Evolutionary conservation across 2,113 vertebrate species (phyloP), one percentile per base, ranked within the genome.

Genomic region (Gorsachius goisagi): DNA sequence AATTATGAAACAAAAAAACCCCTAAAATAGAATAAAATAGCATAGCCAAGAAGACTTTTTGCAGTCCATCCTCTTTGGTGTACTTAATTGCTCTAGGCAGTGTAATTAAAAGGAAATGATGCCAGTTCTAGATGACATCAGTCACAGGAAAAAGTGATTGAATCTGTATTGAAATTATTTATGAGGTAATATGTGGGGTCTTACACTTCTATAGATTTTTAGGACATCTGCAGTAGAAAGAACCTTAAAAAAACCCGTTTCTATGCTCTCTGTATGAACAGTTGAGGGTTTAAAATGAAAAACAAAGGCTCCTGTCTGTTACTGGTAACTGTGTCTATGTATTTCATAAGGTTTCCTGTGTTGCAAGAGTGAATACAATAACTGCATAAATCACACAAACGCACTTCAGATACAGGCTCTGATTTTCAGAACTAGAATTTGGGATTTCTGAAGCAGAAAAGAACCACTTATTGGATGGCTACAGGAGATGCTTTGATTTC

Each of bases 131-230:
- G 82, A 91, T 94, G 62, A 94, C 93, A 93, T 96, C 91, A 94
- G 89, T 89, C 71, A 74, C 67, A 96, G 92, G 96, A 95, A 96
- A 97, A 97, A 94, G 55, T 93, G 87, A 87, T 82, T 93, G 93
- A 89, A 93, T 95, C 71, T 89, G 16, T 94, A 74, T 74, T 85
- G 89, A 89, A 85, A 63, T 92, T 73, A 93, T 84, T 91, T 85
- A 39, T 89, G 63, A 76, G 60, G 41, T 84, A 24, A 37, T 79
- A 59, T 94, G 77, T 89, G 55, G 41, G 74, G 66, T 69, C 87
- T 75, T 89, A 30, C 6, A 66, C 32, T 85, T 92, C 22, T 53
- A 2, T 58, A 62, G n/a, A 23, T 71, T 78, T 88, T 76, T 39
- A 71, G n/a, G 41, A 22, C n/a, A 47, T 69, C 47, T 90, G 30